phyloP scores from a whole-genome alignment of 2,113 vertebrate genomes.

The Cyprinodon brontotheroides region DNA sequence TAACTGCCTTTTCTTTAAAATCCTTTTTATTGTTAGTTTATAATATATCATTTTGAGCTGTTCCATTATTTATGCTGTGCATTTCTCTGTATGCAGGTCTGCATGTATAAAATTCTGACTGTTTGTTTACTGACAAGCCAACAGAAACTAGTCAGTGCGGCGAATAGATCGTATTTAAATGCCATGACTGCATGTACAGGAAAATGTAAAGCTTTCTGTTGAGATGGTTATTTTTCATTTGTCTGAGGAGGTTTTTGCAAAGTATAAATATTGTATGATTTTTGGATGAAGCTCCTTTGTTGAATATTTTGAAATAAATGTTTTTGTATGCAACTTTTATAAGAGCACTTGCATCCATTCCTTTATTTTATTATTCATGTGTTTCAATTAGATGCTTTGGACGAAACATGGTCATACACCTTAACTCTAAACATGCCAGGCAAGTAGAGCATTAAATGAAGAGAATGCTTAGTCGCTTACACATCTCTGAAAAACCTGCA shows the following conservation, averaged over 20 bases:
- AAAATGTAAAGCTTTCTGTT: constrained; percentile 24
- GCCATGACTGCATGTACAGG: constrained; percentile 57
- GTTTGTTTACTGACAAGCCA: constrained; percentile 42
- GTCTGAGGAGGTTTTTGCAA: constrained; percentile 20
- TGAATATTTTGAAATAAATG: constrained; percentile 59
- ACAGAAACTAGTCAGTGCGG: constrained; percentile 36
- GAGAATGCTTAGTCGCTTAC: too few relatives aligned
- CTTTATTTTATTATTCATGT: not conserved
- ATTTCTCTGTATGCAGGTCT: not conserved
- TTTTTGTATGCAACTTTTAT: constrained; percentile 21
- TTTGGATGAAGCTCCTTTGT: constrained; percentile 11
- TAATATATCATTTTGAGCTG: constrained; percentile 11
- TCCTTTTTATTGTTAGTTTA: constrained; percentile 12
- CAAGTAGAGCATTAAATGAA: too few relatives aligned
- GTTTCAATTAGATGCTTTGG: not conserved
- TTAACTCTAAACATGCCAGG: not conserved
- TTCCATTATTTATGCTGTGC: constrained; percentile 43
- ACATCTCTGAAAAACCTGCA: too few relatives aligned
- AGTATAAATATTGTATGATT: constrained; percentile 21
- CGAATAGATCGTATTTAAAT: constrained; percentile 27
- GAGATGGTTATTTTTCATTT: constrained; percentile 38
- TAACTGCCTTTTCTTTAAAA: not conserved
- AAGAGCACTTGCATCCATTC: not conserved
- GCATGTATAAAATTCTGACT: not conserved
- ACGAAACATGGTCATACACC: too few relatives aligned